A percentile compares a stretch with the other conserved stretches of the same genome.
Evolutionary conservation across 1,140 invertebrate species (phyloP).

Genomic region (Bombus waltoni): DNA sequence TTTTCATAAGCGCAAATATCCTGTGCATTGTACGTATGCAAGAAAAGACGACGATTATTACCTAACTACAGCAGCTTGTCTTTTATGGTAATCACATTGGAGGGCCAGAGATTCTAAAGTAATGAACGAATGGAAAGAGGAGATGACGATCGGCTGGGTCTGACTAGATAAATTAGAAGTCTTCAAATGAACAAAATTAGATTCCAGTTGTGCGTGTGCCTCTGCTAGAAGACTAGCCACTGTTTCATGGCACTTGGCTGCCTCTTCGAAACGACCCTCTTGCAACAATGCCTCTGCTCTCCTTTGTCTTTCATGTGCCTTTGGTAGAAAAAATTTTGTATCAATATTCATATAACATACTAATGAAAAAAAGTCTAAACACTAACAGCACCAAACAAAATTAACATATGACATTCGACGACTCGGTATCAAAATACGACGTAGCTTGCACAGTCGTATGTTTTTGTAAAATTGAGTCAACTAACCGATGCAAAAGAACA

Average conservation of each 20-base stretch:
- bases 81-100: conserved; percentile 85
- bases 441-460: conserved; percentile 5
- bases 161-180: conserved; percentile 49
- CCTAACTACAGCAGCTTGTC: conserved; percentile 83
- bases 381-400: not conserved
- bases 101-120: conserved; percentile 85
- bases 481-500: not conserved
- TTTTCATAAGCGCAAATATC: not conserved
- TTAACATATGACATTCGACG: conserved; percentile 7
- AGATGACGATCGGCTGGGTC: conserved; percentile 44
- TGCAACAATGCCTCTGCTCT: conserved; percentile 85
- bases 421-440: not conserved
- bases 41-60: conserved; percentile 40
- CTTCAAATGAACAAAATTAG: conserved; percentile 79
- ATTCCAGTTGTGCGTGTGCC: conserved; percentile 78
- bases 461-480: not conserved
- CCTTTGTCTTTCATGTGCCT: conserved; percentile 87
- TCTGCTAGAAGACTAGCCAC: conserved; percentile 84
- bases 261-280: conserved; percentile 85
- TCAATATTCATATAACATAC: not conserved
- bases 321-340: not conserved
- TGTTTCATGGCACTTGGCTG: conserved; percentile 85
- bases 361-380: not conserved
- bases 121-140: conserved; percentile 66
- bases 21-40: no score